Evolutionary conservation across 2,888 invertebrate species (phyloP).

Genomic region (Volucella zonaria): DNA sequence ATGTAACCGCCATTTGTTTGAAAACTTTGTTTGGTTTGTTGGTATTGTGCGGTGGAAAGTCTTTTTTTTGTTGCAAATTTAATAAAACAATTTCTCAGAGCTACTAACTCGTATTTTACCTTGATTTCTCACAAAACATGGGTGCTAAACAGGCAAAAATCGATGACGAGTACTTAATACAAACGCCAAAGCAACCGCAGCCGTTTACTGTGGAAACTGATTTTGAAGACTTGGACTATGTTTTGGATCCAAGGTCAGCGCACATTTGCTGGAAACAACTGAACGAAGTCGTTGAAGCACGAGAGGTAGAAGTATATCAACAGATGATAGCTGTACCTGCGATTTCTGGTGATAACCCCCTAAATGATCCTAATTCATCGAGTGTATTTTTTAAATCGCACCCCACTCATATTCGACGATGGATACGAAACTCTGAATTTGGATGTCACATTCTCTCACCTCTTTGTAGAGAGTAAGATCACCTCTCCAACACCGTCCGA

Average conservation of each 20-base stretch:
- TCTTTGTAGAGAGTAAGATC: constrained; percentile 79
- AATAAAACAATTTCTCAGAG: constrained; percentile 23
- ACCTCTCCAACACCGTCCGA: not conserved
- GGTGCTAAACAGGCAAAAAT: constrained; percentile 79
- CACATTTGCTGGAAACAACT: constrained; percentile 78
- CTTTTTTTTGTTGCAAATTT: too few species aligned
- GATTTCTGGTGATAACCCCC: too few species aligned
- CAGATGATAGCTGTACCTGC: too few species aligned
- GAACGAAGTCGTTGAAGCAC: constrained; percentile 61
- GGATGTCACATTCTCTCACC: constrained; percentile 80
- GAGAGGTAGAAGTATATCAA: constrained; percentile 12
- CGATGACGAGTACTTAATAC: too few species aligned
- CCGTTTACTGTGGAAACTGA: too few species aligned
- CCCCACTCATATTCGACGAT: constrained; percentile 79
- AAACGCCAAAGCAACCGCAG: too few species aligned
- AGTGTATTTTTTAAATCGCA: constrained; percentile 77
- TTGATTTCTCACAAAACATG: constrained; percentile 73
- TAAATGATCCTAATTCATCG: constrained; percentile 80
- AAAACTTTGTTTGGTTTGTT: constrained; percentile 66
- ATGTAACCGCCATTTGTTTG: constrained; percentile 74
- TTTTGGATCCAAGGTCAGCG: too few species aligned
- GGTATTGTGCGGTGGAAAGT: constrained; percentile 35
- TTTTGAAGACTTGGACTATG: constrained; percentile 68
- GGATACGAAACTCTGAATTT: too few species aligned
- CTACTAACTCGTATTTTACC: too few species aligned